Percentiles rank a stretch among this genome's conserved stretches.
phyloP scores from a whole-genome alignment of 53 echinoderm and acorn worm genomes.

The Apostichopus leukothele region DNA sequence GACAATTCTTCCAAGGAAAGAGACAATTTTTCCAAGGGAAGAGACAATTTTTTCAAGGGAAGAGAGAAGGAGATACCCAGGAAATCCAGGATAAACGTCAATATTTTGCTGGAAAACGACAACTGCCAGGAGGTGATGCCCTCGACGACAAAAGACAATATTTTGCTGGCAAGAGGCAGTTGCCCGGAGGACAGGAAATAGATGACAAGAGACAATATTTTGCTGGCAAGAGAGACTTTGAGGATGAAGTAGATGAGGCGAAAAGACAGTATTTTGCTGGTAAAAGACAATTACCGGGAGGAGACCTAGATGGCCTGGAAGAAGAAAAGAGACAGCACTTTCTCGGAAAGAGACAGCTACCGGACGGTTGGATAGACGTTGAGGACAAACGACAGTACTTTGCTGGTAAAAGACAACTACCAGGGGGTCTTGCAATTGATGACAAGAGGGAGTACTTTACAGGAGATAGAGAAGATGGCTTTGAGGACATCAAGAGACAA shows the following conservation, averaged over 20 bases:
- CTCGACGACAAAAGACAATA: slow-evolving; percentile 50
- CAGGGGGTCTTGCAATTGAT: slow-evolving; percentile 1
- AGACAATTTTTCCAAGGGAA: slow-evolving; percentile 53
- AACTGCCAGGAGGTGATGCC: slow-evolving; percentile 52
- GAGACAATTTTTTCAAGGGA: slow-evolving; percentile 50
- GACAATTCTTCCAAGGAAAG: slow-evolving; percentile 48
- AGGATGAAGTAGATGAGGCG: slow-evolving; percentile 18
- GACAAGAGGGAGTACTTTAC: slow-evolving; percentile 51
- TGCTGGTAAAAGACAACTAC: slow-evolving; percentile 30
- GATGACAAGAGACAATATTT: slow-evolving; percentile 63
- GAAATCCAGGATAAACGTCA: slow-evolving; percentile 56
- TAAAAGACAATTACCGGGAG: slow-evolving; percentile 63
- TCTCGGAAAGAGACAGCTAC: slow-evolving; percentile 13
- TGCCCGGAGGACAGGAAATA: slow-evolving; percentile 45
- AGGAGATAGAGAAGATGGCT: slow-evolving; percentile 49
- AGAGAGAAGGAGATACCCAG: slow-evolving; percentile 54
- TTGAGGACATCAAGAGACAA: slow-evolving; percentile 51
- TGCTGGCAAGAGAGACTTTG: slow-evolving; percentile 53
- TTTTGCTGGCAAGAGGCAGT: slow-evolving; percentile 57
- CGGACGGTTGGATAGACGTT: background rate
- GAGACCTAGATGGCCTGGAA: background rate
- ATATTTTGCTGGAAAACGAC: slow-evolving; percentile 57
- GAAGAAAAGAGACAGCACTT: slow-evolving; percentile 57
- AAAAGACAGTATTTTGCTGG: slow-evolving; percentile 54
- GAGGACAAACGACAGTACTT: slow-evolving; percentile 52